Evolutionary conservation across 2,888 invertebrate species (phyloP).

Genomic region (Anarsia innoxiella): DNA sequence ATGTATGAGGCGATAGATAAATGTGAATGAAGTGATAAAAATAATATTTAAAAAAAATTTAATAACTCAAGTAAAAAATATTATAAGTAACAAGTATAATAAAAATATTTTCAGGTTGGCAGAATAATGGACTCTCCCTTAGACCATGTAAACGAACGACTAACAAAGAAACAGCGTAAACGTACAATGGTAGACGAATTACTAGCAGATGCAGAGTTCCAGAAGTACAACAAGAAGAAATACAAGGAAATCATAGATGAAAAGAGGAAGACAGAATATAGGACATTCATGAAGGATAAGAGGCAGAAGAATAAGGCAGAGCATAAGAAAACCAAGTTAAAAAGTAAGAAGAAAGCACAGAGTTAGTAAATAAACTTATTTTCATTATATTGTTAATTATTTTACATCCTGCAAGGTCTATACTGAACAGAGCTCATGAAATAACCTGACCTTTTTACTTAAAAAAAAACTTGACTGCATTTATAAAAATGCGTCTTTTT

Average conservation of each 20-base stretch:
- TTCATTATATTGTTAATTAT: too few relatives aligned
- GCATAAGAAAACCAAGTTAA: slow-evolving; percentile 52
- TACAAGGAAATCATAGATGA: slow-evolving; percentile 85
- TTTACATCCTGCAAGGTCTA: too few relatives aligned
- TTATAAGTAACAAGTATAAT: too few relatives aligned
- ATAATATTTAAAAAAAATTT: too few relatives aligned
- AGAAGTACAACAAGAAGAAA: slow-evolving; percentile 86
- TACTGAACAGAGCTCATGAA: too few relatives aligned
- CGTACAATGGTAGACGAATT: slow-evolving; percentile 95
- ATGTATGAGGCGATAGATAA: too few relatives aligned
- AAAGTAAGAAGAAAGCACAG: slow-evolving; percentile 35
- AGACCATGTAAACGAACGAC: slow-evolving; percentile 89
- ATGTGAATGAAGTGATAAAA: too few relatives aligned
- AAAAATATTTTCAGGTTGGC: slow-evolving; percentile 78
- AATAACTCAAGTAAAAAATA: background rate
- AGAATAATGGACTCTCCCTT: slow-evolving; percentile 88
- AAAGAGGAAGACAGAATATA: slow-evolving; percentile 80
- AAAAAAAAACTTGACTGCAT: too few relatives aligned
- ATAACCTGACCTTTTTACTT: too few relatives aligned
- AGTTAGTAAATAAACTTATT: slow-evolving; percentile 20
- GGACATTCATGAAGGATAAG: slow-evolving; percentile 84
- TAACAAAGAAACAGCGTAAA: slow-evolving; percentile 91
- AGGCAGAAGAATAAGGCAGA: slow-evolving; percentile 78
- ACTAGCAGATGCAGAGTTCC: slow-evolving; percentile 90
- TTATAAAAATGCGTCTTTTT: too few relatives aligned